A percentile compares a stretch with the other conserved stretches of the same genome.
Evolutionary conservation across 1,140 invertebrate species (phyloP).

Genomic region (Daktulosphaira vitifoliae): DNA sequence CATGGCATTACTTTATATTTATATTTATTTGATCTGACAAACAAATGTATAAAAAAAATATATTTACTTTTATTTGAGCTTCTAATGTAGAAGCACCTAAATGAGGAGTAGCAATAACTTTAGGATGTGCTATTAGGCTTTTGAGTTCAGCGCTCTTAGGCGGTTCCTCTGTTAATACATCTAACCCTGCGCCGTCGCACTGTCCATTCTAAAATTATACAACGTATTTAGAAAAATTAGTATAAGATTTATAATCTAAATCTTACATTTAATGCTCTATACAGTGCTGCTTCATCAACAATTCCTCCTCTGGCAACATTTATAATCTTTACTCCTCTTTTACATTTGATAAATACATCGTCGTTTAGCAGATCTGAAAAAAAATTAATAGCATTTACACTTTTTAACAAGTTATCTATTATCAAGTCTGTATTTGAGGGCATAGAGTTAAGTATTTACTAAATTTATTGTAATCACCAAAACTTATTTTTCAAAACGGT

Average conservation of each 20-base stretch:
- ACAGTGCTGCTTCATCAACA: conserved; percentile 67
- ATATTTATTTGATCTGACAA: neutral
- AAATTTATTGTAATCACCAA: neutral
- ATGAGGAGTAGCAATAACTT: conserved; percentile 89
- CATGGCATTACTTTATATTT: neutral
- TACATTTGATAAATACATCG: conserved; percentile 67
- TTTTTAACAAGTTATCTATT: neutral
- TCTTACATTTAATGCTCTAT: conserved; percentile 54
- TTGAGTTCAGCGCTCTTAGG: conserved; percentile 60
- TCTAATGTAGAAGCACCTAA: conserved; percentile 48
- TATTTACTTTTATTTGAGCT: conserved; percentile 35
- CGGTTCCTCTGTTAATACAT: conserved; percentile 85
- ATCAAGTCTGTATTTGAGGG: neutral
- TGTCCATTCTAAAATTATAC: conserved; percentile 52
- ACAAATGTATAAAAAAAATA: neutral
- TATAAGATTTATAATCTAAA: neutral
- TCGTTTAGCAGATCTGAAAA: conserved; percentile 75
- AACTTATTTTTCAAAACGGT: neutral
- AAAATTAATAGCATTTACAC: neutral
- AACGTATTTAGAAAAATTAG: neutral
- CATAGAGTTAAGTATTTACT: too few species aligned
- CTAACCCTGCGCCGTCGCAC: conserved; percentile 83
- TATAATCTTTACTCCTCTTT: conserved; percentile 80
- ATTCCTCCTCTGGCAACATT: conserved; percentile 95
- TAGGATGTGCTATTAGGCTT: conserved; percentile 65